Percentiles rank a stretch among this genome's conserved stretches.
phyloP scores from a whole-genome alignment of 2,797 vertebrate species.

The Rhinophrynus dorsalis region DNA sequence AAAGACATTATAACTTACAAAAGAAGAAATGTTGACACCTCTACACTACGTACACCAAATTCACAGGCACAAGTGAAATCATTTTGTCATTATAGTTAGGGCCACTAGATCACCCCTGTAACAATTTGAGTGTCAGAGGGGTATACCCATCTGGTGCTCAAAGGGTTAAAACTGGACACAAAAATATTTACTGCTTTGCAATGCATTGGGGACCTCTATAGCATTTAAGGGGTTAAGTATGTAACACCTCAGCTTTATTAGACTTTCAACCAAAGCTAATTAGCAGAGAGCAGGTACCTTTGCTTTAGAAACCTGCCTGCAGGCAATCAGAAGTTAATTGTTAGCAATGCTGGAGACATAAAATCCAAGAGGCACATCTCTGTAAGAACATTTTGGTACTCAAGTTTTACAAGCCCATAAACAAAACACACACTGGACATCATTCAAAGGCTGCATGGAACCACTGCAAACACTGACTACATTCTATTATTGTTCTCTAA shows the following conservation, averaged over 20 bases:
- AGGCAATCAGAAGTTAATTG: slow-evolving; percentile 47
- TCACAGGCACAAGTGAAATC: no score
- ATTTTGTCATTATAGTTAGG: no score
- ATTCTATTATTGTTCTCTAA: background rate
- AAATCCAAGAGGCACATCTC: slow-evolving; percentile 15
- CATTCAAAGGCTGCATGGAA: background rate
- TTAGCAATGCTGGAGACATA: slow-evolving; percentile 37
- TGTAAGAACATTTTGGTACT: slow-evolving; percentile 12
- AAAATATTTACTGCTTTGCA: no score
- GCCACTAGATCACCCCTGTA: no score
- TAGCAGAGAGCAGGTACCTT: slow-evolving; percentile 33
- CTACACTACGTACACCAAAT: no score
- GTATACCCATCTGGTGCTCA: no score
- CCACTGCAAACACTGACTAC: background rate
- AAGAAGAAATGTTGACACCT: no score
- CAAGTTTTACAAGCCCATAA: background rate
- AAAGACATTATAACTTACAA: no score
- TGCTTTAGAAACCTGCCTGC: slow-evolving; percentile 29
- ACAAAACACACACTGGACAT: slow-evolving; percentile 2
- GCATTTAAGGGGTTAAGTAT: no score
- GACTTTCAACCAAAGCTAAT: slow-evolving; percentile 37
- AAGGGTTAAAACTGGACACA: no score
- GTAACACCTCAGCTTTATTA: slow-evolving; percentile 27
- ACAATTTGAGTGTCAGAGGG: no score
- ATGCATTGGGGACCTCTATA: no score